These are phyloP conservation scores for Vidua chalybeata DNA, from an alignment of 2,113 vertebrate genomes.

Conservation along the genomic window DNA sequence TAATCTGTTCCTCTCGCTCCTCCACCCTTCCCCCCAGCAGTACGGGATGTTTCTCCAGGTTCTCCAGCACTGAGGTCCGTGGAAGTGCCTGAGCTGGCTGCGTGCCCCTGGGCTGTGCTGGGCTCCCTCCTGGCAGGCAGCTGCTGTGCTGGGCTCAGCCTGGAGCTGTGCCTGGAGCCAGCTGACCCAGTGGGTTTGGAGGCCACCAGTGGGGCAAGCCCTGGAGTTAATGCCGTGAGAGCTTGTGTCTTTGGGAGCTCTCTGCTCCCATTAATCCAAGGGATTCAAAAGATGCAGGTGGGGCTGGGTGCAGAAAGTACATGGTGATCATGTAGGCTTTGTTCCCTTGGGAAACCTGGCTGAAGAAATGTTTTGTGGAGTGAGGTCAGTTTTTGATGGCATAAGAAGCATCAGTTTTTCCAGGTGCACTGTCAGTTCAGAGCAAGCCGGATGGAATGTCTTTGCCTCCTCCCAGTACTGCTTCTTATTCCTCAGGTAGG, in stretches of 20 bases:
- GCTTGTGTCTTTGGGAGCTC: neutral
- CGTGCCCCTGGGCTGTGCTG: neutral
- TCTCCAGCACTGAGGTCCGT: neutral
- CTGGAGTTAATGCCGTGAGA: neutral
- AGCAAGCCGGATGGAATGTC: neutral
- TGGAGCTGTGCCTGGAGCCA: neutral
- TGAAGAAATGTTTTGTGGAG: neutral
- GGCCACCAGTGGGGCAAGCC: neutral
- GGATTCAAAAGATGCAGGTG: constrained; percentile 10
- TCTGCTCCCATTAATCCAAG: neutral
- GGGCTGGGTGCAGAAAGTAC: neutral
- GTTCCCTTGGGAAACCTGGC: constrained; percentile 19
- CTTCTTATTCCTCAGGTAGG: neutral
- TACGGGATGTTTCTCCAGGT: neutral
- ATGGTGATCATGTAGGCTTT: neutral
- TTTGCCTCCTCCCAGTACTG: neutral
- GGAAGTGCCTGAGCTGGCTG: neutral
- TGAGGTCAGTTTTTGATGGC: neutral
- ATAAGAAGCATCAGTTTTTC: neutral
- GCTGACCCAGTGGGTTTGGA: neutral
- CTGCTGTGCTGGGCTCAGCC: neutral
- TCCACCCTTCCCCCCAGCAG: constrained; percentile 6
- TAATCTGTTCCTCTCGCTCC: constrained; percentile 17
- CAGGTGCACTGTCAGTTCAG: neutral
- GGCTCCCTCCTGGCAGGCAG: neutral